Evolutionary conservation across 2,113 vertebrate genomes (phyloP).

Genomic region (Nyctibius bracteatus): DNA sequence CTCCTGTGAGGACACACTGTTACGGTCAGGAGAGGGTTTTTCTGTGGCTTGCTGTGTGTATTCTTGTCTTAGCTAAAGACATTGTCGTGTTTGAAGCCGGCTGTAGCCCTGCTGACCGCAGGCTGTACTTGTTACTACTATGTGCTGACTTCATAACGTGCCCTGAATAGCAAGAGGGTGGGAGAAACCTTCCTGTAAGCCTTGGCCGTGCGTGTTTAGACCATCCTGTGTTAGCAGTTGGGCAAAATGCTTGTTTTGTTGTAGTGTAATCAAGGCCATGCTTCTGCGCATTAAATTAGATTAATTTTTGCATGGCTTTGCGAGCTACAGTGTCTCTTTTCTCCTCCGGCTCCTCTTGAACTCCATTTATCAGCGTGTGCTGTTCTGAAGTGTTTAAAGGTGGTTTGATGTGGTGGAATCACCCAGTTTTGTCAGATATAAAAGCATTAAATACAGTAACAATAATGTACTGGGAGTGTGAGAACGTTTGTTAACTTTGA

Average conservation of each 20-base stretch:
- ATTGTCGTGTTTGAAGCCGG: neutral
- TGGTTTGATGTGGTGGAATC: neutral
- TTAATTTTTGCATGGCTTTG: neutral
- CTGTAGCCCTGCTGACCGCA: neutral
- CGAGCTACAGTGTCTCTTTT: neutral
- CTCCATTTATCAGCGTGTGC: neutral
- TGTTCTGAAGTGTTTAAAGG: fast-evolving
- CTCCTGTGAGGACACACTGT: neutral
- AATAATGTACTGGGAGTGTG: neutral
- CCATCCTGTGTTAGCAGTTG: neutral
- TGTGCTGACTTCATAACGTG: neutral
- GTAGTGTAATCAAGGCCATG: neutral
- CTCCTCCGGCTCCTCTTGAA: neutral
- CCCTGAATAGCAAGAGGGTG: neutral
- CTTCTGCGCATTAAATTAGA: neutral
- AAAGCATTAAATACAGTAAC: neutral
- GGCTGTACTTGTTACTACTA: neutral
- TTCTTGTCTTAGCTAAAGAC: neutral
- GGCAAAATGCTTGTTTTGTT: neutral
- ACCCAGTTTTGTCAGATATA: neutral
- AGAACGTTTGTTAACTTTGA: neutral
- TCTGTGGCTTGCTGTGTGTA: neutral
- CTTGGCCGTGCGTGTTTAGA: fast-evolving
- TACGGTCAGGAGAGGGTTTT: neutral
- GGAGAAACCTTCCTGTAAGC: neutral